Evolutionary conservation across 2,113 vertebrate species (phyloP), one percentile per base, ranked within the genome.

Genomic region (Lates calcarifer): DNA sequence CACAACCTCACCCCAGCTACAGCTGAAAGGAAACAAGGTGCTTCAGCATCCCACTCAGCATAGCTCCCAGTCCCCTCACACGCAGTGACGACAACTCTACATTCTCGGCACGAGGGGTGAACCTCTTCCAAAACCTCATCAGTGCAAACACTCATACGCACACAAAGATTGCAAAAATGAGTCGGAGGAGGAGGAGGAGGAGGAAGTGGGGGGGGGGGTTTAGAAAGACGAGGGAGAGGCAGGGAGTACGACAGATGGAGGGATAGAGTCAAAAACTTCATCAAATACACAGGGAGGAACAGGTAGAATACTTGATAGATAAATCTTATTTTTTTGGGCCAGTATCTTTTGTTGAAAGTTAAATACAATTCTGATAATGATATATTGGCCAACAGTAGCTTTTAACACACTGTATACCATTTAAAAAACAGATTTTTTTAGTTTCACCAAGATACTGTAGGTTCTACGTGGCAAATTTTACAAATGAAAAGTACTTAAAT

Each of bases 71-170:
- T 70, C 24, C 24, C 31, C 31, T 70, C 41, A 15, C 62, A 61
- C 10, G 6, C 64, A 85, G 49, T 35, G 53, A 61, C 66, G n/a
- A 64, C 18, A 5, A 71, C 28, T 20, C 78, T 26, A 35, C 65
- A 35, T 63, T 90, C 45, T 83, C 58, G 17, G 7, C 57, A 0
- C n/a, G 58, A 77, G 61, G 66, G 74, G 70, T 74, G 39, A 62
- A 77, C 64, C 69, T 85, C 79, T 84, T 37, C 39, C 4, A 78
- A 61, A 82, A 83, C 55, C 76, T 79, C 37, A 82, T 80, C 56
- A 49, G 15, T 39, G 63, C 69, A 79, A 37, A 76, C 71, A 73
- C 67, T 26, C 62, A 65, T 31, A 41, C 37, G 22, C 31, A 64
- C 68, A 63, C 58, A 70, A 37, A 53, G 55, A 71, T 57, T n/a